These are phyloP conservation scores for Chitala chitala DNA, from an alignment of 2,113 vertebrate species.

Conservation along the genomic window DNA sequence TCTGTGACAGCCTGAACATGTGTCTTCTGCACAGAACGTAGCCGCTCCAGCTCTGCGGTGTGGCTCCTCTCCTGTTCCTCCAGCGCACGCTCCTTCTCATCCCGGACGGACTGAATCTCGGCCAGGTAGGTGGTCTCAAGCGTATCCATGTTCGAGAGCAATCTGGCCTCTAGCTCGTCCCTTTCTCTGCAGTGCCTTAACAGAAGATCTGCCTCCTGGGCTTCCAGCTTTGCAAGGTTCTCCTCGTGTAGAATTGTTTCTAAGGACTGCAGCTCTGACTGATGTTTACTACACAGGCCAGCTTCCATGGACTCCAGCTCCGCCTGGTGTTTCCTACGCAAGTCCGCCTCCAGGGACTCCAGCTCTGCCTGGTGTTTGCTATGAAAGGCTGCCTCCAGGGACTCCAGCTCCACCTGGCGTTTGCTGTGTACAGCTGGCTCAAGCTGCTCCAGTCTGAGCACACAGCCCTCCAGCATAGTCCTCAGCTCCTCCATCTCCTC, in stretches of 20 bases:
- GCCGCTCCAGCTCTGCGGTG: slow-evolving; percentile 46
- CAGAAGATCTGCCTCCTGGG: slow-evolving; percentile 52
- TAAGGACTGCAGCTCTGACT: slow-evolving; percentile 24
- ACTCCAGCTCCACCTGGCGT: slow-evolving; percentile 45
- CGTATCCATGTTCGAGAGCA: slow-evolving; percentile 74
- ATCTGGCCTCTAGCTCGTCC: slow-evolving; percentile 66
- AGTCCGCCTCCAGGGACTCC: slow-evolving; percentile 45
- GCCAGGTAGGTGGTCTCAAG: slow-evolving; percentile 74
- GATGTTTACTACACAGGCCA: too few species aligned
- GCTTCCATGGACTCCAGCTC: slow-evolving; percentile 33
- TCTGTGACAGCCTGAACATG: slow-evolving; percentile 55
- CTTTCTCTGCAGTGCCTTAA: slow-evolving; percentile 63
- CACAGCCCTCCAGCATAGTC: slow-evolving; percentile 35
- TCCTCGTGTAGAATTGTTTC: slow-evolving; percentile 50
- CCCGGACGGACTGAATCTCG: slow-evolving; percentile 69
- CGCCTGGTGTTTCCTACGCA: too few species aligned
- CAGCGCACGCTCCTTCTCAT: slow-evolving; percentile 58
- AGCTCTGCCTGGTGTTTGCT: slow-evolving; percentile 59
- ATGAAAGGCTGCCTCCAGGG: slow-evolving; percentile 49
- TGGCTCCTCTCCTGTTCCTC: slow-evolving; percentile 37
- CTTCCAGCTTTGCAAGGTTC: slow-evolving; percentile 57
- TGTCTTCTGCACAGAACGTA: slow-evolving; percentile 49
- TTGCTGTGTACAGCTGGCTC: slow-evolving; percentile 39
- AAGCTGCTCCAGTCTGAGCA: slow-evolving; percentile 37
- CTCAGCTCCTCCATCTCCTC: slow-evolving; percentile 53